Conservation (phyloP, 2,888 invertebrate species). For the Leptinotarsa rubiginosa region DNA sequence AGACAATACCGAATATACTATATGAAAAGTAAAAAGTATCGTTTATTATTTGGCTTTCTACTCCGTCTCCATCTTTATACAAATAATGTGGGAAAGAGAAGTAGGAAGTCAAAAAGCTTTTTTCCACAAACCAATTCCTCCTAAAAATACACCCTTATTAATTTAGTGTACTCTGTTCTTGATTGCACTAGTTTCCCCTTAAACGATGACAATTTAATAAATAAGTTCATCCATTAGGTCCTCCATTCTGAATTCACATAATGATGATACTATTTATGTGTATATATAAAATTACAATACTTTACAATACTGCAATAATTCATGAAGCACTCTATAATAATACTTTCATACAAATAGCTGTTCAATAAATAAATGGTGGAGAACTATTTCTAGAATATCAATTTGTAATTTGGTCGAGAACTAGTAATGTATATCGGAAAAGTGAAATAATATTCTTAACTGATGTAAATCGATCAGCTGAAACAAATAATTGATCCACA, state of each 20-base stretch:
- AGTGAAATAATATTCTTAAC: background rate
- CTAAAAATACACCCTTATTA: too few species aligned
- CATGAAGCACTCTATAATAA: background rate
- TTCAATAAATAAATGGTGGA: background rate
- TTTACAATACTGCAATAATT: background rate
- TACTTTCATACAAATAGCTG: background rate
- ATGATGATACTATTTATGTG: background rate
- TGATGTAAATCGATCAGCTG: background rate
- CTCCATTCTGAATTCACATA: background rate
- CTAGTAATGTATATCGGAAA: background rate
- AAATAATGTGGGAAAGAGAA: too few species aligned
- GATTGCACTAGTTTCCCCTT: background rate
- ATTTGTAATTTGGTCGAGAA: background rate
- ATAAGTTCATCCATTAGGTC: background rate
- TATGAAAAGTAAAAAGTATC: too few species aligned
- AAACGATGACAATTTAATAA: background rate
- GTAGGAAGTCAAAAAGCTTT: too few species aligned
- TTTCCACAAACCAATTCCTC: too few species aligned
- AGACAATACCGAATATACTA: too few species aligned
- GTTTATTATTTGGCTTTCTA: too few species aligned
- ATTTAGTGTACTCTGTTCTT: background rate
- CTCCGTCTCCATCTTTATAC: too few species aligned
- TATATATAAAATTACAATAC: background rate
- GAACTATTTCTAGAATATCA: constrained; percentile 6
- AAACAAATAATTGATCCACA: background rate